phyloP scores from a whole-genome alignment of 2,113 vertebrate genomes.

The Indri indri region DNA sequence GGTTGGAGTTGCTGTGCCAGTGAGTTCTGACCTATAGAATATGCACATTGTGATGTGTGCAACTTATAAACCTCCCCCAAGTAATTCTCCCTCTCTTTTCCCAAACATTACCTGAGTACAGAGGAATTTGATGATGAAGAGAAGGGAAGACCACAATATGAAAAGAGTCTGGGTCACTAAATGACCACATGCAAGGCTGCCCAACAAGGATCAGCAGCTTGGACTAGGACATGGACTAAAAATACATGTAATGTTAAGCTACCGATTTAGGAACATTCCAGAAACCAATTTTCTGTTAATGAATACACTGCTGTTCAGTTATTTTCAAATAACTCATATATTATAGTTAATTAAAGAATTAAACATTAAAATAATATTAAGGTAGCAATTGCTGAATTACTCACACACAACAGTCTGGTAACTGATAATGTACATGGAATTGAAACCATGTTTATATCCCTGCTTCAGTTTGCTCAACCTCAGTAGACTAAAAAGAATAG shows the following conservation, averaged over 20 bases:
- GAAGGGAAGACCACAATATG: background rate
- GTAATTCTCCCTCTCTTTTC: background rate
- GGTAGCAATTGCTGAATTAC: background rate
- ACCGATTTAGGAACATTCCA: background rate
- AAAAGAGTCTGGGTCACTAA: background rate
- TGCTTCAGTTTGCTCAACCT: background rate
- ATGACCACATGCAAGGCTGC: background rate
- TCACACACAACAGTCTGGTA: background rate
- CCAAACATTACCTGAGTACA: background rate
- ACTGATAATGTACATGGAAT: background rate
- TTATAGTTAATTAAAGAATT: background rate
- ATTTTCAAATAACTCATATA: background rate
- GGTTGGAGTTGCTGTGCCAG: background rate
- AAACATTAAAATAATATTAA: background rate
- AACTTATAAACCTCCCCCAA: background rate
- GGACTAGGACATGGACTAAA: background rate
- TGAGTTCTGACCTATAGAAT: background rate
- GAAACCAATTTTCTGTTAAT: background rate
- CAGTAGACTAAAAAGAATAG: background rate
- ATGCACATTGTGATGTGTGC: background rate
- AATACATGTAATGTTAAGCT: background rate
- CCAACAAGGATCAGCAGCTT: background rate
- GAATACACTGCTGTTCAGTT: background rate
- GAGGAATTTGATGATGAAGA: background rate
- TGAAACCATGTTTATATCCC: background rate